Evolutionary conservation across 2,888 invertebrate species (phyloP).

Genomic region (Dicyrtomina minuta): DNA sequence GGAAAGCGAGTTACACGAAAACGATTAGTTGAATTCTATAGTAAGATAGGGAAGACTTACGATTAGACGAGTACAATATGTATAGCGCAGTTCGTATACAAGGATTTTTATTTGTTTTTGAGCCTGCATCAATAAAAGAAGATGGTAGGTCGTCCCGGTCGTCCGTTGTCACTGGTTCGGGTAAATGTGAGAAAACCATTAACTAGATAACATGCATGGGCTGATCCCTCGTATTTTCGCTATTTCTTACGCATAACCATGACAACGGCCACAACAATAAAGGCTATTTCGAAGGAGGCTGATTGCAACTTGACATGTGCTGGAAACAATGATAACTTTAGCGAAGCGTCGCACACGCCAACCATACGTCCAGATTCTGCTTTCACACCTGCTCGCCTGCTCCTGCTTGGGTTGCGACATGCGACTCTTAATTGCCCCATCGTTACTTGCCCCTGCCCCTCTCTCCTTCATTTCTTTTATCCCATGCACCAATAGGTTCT

Average conservation of each 20-base stretch:
- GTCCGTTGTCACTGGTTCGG: neutral
- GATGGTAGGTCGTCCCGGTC: constrained; percentile 3
- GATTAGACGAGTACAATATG: too few relatives aligned
- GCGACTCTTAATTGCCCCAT: constrained; percentile 6
- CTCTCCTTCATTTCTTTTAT: neutral
- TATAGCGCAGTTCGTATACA: too few relatives aligned
- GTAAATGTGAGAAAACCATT: constrained; percentile 7
- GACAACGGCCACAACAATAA: constrained; percentile 8
- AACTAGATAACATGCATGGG: constrained; percentile 15
- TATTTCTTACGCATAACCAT: too few relatives aligned
- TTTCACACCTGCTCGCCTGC: constrained; percentile 38
- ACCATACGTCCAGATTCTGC: constrained; percentile 29
- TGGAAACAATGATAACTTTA: constrained; percentile 29
- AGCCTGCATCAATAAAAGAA: neutral
- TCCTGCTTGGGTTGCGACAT: constrained; percentile 22
- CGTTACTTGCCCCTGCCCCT: neutral
- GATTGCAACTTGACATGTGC: constrained; percentile 31
- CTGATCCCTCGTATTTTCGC: constrained; percentile 13
- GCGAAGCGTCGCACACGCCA: constrained; percentile 32
- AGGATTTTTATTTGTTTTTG: too few relatives aligned
- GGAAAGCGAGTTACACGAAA: too few relatives aligned
- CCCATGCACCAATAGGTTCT: too few relatives aligned
- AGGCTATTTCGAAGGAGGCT: constrained; percentile 19
- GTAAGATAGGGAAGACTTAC: too few relatives aligned
- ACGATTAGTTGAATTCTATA: too few relatives aligned